phyloP scores from a whole-genome alignment of 2,888 invertebrate species.

The Chloroclystis v-ata region DNA sequence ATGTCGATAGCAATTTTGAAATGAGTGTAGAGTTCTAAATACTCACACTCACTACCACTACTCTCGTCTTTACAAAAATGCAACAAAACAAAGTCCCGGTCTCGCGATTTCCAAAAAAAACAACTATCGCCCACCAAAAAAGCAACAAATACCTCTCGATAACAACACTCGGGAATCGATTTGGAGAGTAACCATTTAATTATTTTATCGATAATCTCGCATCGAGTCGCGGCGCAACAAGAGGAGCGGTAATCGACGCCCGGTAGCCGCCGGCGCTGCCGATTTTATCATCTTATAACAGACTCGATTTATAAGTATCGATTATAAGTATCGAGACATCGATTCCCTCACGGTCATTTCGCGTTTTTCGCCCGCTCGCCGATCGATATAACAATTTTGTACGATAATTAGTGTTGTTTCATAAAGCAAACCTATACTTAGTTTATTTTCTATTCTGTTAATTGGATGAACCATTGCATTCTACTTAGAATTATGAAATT shows the following conservation, averaged over 20 bases:
- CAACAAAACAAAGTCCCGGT: neutral
- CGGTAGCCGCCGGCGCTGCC: constrained; percentile 73
- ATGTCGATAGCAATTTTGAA: too few species aligned
- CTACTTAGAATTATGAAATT: constrained; percentile 15
- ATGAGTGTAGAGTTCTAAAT: too few species aligned
- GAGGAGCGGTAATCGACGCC: constrained; percentile 73
- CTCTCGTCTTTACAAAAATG: neutral
- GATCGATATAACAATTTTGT: constrained; percentile 49
- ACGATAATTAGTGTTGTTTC: constrained; percentile 44
- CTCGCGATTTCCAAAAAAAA: constrained; percentile 10
- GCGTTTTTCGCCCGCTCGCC: constrained; percentile 53
- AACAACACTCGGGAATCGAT: constrained; percentile 78
- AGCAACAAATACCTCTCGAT: constrained; percentile 70
- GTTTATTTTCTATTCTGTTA: constrained; percentile 5
- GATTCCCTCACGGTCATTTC: constrained; percentile 70
- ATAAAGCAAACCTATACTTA: constrained; percentile 8
- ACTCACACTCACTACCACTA: too few species aligned
- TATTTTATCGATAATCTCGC: constrained; percentile 78
- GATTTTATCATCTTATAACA: constrained; percentile 77
- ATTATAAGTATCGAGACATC: constrained; percentile 73
- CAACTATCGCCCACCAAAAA: constrained; percentile 59
- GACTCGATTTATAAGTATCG: constrained; percentile 77
- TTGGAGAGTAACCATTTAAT: constrained; percentile 78
- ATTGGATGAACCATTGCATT: constrained; percentile 13
- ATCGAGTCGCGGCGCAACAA: constrained; percentile 67